Base-by-base conservation (phyloP, 1,140 invertebrate species). In the Eulimnadia texana region DNA sequence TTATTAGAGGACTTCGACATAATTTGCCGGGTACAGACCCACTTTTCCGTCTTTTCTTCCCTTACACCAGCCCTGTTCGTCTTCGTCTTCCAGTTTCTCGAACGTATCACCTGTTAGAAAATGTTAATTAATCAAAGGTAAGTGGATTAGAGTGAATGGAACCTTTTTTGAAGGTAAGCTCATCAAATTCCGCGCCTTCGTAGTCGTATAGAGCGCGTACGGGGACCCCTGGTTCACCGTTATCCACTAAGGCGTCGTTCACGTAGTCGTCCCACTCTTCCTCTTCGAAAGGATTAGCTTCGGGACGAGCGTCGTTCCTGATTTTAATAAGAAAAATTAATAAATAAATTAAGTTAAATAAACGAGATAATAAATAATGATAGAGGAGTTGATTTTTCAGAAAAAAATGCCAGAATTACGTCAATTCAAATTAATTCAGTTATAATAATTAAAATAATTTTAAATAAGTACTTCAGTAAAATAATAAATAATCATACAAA, bases 11-110 rank as follows among this genome's bases (percentile, higher is more conserved):
- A 80, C 76, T 73, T 91, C 88, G n/a, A 94, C 90, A 74, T 97
- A 97, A 74, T 94, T 96, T 60, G 92, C 93, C 16, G 93, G 93
- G 76, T 95, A 97, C 47, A 98, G 80, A 0, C 93, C 93, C 1
- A 95, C 88, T 67, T 84, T 77, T 0, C 92, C 93, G 70, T 94
- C 88, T 76, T 93, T 93, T 67, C 90, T 82, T 55, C 93, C 94
- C 75, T 93, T 96, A 75, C 93, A 97, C 95, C 95, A 98, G 27
- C 95, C 95, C 76, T 98, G 93, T 70, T 98, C 93, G 72, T 98
- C 95, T 76, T 97, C 92, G 70, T 96, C 93, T 75, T 95, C 91
- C 58, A 98, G 73, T 76, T 98, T 97, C 68, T 94, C 91, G 74
- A 98, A 98, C 67, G 90, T 74, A 67, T 98, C 95, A 71, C 94